Conservation (phyloP, 2,888 invertebrate genomes). For the Anorthoa munda region DNA sequence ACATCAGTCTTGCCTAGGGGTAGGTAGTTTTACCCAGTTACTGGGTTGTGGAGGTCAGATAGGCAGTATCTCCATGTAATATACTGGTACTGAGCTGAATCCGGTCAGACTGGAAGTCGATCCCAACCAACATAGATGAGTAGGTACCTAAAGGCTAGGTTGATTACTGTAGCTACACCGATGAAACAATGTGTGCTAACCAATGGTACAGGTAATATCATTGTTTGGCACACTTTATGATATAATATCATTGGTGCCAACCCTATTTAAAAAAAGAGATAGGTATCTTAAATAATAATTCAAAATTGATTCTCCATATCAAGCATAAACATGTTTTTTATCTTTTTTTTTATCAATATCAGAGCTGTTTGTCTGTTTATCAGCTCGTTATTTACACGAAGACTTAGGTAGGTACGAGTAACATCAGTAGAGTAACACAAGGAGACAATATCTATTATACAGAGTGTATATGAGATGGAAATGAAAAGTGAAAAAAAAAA, state of each 20-base stretch:
- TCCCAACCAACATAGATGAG: too few species aligned
- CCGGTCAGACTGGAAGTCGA: too few species aligned
- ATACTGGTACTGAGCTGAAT: too few species aligned
- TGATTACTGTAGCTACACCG: too few species aligned
- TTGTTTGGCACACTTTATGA: too few species aligned
- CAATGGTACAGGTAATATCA: too few species aligned
- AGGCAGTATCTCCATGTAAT: too few species aligned
- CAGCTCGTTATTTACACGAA: neutral
- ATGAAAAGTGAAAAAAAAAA: neutral
- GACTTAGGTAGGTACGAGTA: neutral
- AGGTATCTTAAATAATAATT: constrained; percentile 1
- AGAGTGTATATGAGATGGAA: neutral
- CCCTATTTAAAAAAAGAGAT: constrained; percentile 1
- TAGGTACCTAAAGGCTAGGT: too few species aligned
- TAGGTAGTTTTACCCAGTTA: too few species aligned
- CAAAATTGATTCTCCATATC: constrained; percentile 17
- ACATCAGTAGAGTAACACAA: neutral
- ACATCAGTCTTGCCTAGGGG: too few species aligned
- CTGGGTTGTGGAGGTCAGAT: too few species aligned
- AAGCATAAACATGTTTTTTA: constrained; percentile 17
- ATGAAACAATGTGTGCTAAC: neutral
- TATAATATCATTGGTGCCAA: neutral
- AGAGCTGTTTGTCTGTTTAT: constrained; percentile 2
- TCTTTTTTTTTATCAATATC: neutral
- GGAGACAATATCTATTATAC: neutral